Evolutionary conservation across 2,113 vertebrate genomes (phyloP).

Genomic region (Forbesichthys papilliferus): DNA sequence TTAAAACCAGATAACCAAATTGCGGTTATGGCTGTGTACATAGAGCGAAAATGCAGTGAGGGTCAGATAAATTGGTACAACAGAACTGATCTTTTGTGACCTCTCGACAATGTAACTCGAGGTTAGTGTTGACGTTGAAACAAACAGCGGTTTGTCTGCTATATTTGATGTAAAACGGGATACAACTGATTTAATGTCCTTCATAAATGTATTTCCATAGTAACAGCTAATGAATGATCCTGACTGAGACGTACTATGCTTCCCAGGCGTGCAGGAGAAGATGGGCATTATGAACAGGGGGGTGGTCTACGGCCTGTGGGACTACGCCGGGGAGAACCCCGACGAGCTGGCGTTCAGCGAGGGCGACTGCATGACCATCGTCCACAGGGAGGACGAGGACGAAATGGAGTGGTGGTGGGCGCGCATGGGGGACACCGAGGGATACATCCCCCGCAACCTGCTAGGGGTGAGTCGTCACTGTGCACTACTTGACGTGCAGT

Average conservation of each 20-base stretch:
- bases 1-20: too few species aligned
- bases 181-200: too few species aligned
- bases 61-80: too few species aligned
- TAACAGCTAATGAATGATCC: too few species aligned
- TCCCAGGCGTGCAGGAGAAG: constrained; percentile 95
- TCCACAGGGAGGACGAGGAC: constrained; percentile 89
- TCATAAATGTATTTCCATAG: too few species aligned
- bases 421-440: constrained; percentile 82
- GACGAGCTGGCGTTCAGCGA: constrained; percentile 89
- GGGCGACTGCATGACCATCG: constrained; percentile 91
- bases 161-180: too few species aligned
- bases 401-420: constrained; percentile 99
- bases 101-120: too few species aligned
- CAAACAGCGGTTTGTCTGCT: background rate
- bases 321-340: constrained; percentile 81
- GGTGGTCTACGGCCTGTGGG: constrained; percentile 93
- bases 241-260: background rate
- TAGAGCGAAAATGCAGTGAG: too few species aligned
- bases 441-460: constrained; percentile 93
- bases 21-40: too few species aligned
- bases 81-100: too few species aligned
- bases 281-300: constrained; percentile 99
- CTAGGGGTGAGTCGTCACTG: constrained; percentile 84
- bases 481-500: too few species aligned
- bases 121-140: too few species aligned